phyloP scores from a whole-genome alignment of 2,888 invertebrate species.

The Therioaphis trifolii region DNA sequence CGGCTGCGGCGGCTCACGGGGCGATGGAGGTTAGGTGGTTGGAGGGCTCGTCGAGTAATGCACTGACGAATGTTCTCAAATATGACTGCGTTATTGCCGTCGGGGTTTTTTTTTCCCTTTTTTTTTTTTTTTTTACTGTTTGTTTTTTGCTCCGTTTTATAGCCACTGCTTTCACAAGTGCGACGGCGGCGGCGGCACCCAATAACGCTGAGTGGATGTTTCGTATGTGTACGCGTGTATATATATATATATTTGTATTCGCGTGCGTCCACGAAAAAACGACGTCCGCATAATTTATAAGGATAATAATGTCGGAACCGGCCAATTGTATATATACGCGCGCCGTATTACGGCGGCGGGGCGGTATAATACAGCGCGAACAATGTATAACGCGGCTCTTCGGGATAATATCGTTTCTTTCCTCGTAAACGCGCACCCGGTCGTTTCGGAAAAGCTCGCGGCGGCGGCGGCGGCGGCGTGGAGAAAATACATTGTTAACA shows the following conservation, averaged over 20 bases:
- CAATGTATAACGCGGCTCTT: neutral
- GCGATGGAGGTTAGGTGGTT: too few relatives aligned
- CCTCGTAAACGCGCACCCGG: neutral
- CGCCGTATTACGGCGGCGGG: too few relatives aligned
- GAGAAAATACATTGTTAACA: slow-evolving; percentile 8
- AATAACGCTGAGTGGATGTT: slow-evolving; percentile 49
- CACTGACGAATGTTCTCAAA: slow-evolving; percentile 36
- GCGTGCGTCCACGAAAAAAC: slow-evolving; percentile 33
- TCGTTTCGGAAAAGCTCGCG: neutral
- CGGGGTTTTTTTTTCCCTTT: slow-evolving; percentile 17
- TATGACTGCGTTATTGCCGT: slow-evolving; percentile 27
- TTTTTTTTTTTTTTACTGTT: neutral
- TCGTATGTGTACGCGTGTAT: neutral
- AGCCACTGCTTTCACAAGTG: slow-evolving; percentile 4
- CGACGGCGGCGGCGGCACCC: neutral
- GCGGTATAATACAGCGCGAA: too few relatives aligned
- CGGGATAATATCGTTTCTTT: too few relatives aligned
- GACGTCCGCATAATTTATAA: slow-evolving; percentile 49
- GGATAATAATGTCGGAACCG: slow-evolving; percentile 14
- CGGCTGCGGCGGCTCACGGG: too few relatives aligned
- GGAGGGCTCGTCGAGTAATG: too few relatives aligned
- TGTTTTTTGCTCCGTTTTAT: too few relatives aligned
- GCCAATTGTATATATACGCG: slow-evolving; percentile 23
- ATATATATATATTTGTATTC: too few relatives aligned
- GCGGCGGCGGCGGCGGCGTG: neutral